Base-by-base conservation (phyloP, 2,888 invertebrate genomes). In the Cephus pulcher region DNA sequence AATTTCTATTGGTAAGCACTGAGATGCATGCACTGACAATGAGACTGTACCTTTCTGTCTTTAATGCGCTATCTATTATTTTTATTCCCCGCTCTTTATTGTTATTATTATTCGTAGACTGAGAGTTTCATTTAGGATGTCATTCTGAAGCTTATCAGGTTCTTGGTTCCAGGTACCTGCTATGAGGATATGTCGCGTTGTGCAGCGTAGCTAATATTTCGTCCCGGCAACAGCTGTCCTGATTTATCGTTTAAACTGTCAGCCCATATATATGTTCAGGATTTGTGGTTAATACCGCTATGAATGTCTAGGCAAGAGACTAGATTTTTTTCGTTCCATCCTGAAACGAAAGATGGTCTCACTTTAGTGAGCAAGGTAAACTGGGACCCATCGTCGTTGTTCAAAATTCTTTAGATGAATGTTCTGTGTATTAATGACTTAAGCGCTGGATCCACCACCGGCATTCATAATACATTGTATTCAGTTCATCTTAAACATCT, bases 121-220 rank as follows among this genome's bases (percentile, higher is more conserved):
- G 77, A 68, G 40, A 69, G 73, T 40, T 75, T 68, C 74, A 69
- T 34, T 56, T 77, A 9, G 74, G 71, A 34, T 12, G 32, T 56
- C 76, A 68, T 56, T 34, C 76, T 23, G 76, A 79, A 40, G 77
- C 82, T 86, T 83, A 89, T 84, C 80, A 87, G 84, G 85, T 86
- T 88, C 83, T 89, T 89, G 83, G 83, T 91, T 91, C 79, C 91
- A 91, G 91, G 91, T 91, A 89, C 89, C 90, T 90, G 88, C 89
- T 90, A 87, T 91, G 90, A 91, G 88, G 91, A 90, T 87, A 85
- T 83, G 80, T 88, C 84, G 85, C 83, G 82, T 86, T 84, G 83
- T 83, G 82, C 86, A 86, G 84, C 85, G 82, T 89, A 87, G 82
- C 85, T 85, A 84, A 86, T 86, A 80, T 83, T 82, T 80, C 81